These are phyloP conservation scores for Pitangus sulphuratus DNA, from an alignment of 2,797 vertebrate genomes.

Conservation along the genomic window DNA sequence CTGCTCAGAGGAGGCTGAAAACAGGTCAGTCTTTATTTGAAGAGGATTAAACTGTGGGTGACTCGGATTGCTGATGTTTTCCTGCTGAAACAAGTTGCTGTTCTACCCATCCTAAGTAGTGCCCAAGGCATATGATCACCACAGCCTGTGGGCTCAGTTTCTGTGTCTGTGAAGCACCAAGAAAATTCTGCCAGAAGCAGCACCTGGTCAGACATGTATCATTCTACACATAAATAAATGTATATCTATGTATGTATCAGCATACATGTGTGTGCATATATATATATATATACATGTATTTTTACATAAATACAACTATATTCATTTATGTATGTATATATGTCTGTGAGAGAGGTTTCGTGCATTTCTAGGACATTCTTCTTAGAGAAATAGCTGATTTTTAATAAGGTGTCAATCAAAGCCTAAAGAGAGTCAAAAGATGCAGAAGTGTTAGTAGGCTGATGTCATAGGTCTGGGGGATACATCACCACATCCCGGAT, in stretches of 20 bases:
- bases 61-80: background rate
- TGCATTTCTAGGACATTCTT: background rate
- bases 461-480: background rate
- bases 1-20: background rate
- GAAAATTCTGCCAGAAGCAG: background rate
- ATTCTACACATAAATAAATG: background rate
- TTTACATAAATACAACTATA: background rate
- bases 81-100: background rate
- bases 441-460: background rate
- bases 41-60: constrained; percentile 8
- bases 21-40: constrained; percentile 21
- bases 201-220: background rate
- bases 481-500: background rate
- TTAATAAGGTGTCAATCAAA: background rate
- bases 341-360: background rate
- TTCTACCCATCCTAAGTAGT: background rate
- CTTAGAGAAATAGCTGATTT: background rate
- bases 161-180: background rate
- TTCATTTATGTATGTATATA: background rate
- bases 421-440: background rate
- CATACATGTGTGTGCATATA: too few relatives aligned
- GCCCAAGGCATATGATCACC: fast-evolving
- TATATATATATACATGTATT: background rate
- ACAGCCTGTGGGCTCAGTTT: background rate
- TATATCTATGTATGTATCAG: background rate